Base-by-base conservation (phyloP, 2,797 vertebrate genomes). In the Tragopan temminckii region DNA sequence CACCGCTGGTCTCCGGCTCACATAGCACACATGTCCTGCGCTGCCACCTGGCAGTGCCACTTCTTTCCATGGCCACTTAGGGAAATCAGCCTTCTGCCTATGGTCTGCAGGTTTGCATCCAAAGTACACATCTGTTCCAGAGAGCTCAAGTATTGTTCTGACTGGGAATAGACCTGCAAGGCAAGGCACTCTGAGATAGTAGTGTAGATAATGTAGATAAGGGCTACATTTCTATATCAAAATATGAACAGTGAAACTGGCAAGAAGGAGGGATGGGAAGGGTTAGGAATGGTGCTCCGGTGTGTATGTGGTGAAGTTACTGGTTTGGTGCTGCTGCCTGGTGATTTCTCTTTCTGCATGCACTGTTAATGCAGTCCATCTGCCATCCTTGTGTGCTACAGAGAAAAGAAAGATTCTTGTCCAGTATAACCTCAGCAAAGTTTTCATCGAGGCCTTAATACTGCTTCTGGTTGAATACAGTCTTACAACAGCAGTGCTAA, bases 361-460 rank as follows among this genome's bases (percentile, higher is more conserved):
- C 53, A 1, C 59, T 74, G 36, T 21, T 1, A 15, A 58, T 7
- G 46, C 10, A 9, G 48, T 63, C 59, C 48, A 45, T 64, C 63
- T 6, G 31, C 31, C 23, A 20, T 77, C 46, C 52, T 62, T 7
- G 17, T 87, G 58, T 1, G 15, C 58, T 71, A 58, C 48, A 5
- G 48, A 50, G 58, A 63, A 90, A 77, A 74, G 50, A 78, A 69
- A 71, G 58, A 72, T 72, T 53, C 64, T 75, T 83, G 78, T 87
- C 81, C 87, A 45, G n/a, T 42, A 71, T 63, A 81, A 82, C 68
- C 90, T 63, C 40, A 42, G 53, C 74, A 38, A 50, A 80, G 64
- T 91, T 92, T 90, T 92, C 79, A 85, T 88, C 79, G 36, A 57
- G 92, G 53, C 78, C 53, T 63, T 78, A 74, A 43, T 80, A 67